Base-by-base conservation (phyloP, 2,113 vertebrate genomes). In the Symphodus melops region DNA sequence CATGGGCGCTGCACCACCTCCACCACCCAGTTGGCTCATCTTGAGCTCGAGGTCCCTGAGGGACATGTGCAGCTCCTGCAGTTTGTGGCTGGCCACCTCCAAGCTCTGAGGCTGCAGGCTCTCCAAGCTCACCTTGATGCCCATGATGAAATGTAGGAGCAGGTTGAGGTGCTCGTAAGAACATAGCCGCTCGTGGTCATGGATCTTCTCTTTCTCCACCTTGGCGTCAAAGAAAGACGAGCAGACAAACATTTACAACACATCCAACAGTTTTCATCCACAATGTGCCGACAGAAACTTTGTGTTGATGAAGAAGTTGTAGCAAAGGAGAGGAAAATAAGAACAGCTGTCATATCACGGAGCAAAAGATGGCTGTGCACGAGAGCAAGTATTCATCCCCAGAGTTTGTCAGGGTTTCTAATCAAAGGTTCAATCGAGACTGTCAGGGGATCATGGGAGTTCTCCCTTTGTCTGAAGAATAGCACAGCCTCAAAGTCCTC, bases 131-230 rank as follows among this genome's bases (percentile, higher is more conserved):
- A 95, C 92, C 88, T 95, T 95, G 90, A 95, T 94, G 74, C 94
- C 94, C 94, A 96, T 95, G 80, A 95, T 95, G 84, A 94, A 95
- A 61, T 95, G 94, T 88, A 97, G 94, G 0, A 99, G 91, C 88
- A 98, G 87, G 83, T 95, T 96, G 71, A 99, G 93, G 88, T 99
- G 98, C 25, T 98, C 96, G 0, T 91, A 94, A 1, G 97, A 92
- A 72, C 87, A 93, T 63, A 92, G 95, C 0, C 88, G 94, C 91
- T 99, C 98, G 0, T 99, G 98, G 20, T 97, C 96, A 1, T 86
- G 89, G 37, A 94, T 94, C 75, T 92, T 95, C 89, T 96, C 97
- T 1, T 95, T 94, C 71, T 98, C 96, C 85, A 97, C 96, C 98
- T 99, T 75, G 12, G 42, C 41, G 28, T 13, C 36, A 63, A 81